A percentile compares a stretch with the other conserved stretches of the same genome.
Conservation (phyloP, 2,113 vertebrate genomes). For the Periophthalmodon schlosseri region DNA sequence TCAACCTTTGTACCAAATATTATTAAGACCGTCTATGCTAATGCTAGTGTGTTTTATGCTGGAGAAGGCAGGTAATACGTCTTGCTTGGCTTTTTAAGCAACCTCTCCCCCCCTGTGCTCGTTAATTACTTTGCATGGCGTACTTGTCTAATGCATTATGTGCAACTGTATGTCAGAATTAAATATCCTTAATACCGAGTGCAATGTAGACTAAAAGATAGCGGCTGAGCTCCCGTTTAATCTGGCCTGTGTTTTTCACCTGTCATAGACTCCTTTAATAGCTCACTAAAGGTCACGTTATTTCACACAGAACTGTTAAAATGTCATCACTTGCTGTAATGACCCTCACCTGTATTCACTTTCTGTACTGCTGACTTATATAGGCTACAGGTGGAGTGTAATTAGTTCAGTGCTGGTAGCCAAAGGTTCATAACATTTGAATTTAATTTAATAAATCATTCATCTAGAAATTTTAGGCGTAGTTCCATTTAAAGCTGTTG, state of each 20-base stretch:
- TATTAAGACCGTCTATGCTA: slow-evolving; percentile 47
- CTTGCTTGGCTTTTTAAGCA: slow-evolving; percentile 28
- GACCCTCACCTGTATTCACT: slow-evolving; percentile 69
- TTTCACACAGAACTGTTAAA: slow-evolving; percentile 73
- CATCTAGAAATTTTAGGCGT: not conserved
- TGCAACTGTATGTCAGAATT: slow-evolving; percentile 30
- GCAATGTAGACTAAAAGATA: slow-evolving; percentile 51
- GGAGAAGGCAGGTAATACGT: slow-evolving; percentile 36
- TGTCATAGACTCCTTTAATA: slow-evolving; percentile 74
- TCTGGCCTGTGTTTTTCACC: slow-evolving; percentile 52
- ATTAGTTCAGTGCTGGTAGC: slow-evolving; percentile 44
- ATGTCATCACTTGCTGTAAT: slow-evolving; percentile 79
- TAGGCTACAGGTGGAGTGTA: slow-evolving; percentile 57
- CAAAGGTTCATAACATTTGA: not conserved
- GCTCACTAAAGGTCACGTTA: slow-evolving; percentile 77
- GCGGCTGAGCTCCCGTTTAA: slow-evolving; percentile 42
- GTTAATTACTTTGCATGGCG: slow-evolving; percentile 47
- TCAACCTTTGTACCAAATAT: slow-evolving; percentile 41
- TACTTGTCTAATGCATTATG: slow-evolving; percentile 45
- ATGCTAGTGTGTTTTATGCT: slow-evolving; percentile 45
- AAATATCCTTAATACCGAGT: slow-evolving; percentile 46
- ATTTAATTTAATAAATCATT: not conserved
- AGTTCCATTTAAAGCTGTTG: not conserved
- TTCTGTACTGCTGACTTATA: slow-evolving; percentile 36
- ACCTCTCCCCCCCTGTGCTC: slow-evolving; percentile 28